Evolutionary conservation across 1,140 invertebrate genomes (phyloP), one percentile per base, ranked within the genome.

Genomic region (Ceratoteleas bidentatus): DNA sequence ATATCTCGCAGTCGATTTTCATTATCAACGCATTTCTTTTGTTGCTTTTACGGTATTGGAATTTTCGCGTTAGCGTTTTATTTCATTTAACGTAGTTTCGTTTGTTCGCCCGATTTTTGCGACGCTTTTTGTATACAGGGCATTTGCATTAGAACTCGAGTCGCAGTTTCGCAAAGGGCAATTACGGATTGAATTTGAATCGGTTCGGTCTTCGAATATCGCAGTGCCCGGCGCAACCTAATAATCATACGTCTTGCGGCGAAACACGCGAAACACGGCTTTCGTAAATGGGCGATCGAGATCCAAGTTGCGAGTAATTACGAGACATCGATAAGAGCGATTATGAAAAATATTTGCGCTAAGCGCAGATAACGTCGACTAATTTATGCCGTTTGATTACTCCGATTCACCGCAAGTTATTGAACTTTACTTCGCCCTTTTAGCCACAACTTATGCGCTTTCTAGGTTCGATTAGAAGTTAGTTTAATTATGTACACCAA

Each of bases 381-480:
- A 65, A 66, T 73, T 79, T 62, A 15, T 68, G 56, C 47, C 14
- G 50, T 62, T 72, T 58, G 68, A 66, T 79, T 79, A 43, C 61
- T 72, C 4, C n/a, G 57, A 73, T 68, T 80, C 52, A 73, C 56
- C 57, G 32, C 68, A 80, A 61, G 61, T 68, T 73, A 80, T 73
- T 65, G 61, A 80, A 80, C 53, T n/a, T 80, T 73, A 34, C 54
- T 14, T 43, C 60, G 68, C 54, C 62, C 68, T 73, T 80, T 80
- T 62, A 40, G 62, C 62, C 62, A 80, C 68, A 80, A 68, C 76
- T 80, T 69, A 54, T 54, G 38, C 47, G 57, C 76, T 56, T 54
- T 73, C 76, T 68, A 73, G 69, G 62, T 80, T 80, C 76, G 68
- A 80, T 73, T 80, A 80, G 61, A 80, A 80, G 62, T 73, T 79